Conservation (phyloP, 2,113 vertebrate genomes). For the Aleadryas rufinucha region DNA sequence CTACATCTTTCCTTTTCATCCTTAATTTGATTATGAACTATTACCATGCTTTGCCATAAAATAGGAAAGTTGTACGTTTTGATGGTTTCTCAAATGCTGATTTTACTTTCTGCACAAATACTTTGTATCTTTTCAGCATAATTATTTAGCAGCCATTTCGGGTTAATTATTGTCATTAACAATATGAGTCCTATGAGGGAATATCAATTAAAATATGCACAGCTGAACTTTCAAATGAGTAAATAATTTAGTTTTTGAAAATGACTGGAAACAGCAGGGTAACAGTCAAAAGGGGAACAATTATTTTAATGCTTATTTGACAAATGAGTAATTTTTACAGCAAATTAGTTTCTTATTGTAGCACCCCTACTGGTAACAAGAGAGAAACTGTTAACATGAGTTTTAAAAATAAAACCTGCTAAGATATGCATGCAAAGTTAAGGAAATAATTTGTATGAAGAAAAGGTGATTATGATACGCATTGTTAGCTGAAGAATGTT, state of each 20-base stretch:
- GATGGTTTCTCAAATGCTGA: conserved; percentile 78
- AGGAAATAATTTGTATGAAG: conserved; percentile 77
- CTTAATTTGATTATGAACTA: conserved; percentile 84
- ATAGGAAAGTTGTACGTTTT: conserved; percentile 73
- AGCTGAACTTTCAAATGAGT: conserved; percentile 86
- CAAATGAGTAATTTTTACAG: conserved; percentile 90
- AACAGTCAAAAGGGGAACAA: conserved; percentile 98
- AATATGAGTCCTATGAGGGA: conserved; percentile 89
- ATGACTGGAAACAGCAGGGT: conserved; percentile 93
- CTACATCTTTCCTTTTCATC: conserved; percentile 71
- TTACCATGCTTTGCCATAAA: conserved; percentile 74
- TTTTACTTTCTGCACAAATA: conserved; percentile 81
- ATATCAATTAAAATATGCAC: conserved; percentile 90
- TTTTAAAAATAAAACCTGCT: conserved; percentile 82
- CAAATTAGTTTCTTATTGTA: conserved; percentile 92
- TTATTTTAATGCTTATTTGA: conserved; percentile 98
- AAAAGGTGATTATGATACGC: conserved; percentile 81
- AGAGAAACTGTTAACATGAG: conserved; percentile 74
- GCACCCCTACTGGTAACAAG: conserved; percentile 82
- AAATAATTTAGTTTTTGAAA: conserved; percentile 95
- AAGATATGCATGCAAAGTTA: conserved; percentile 82
- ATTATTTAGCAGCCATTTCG: conserved; percentile 96
- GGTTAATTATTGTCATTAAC: conserved; percentile 99
- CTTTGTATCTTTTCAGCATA: conserved; percentile 79
- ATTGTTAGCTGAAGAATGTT: conserved; percentile 81